Conservation (phyloP, 2,797 vertebrate species). For the Anisognathus igniventris region DNA sequence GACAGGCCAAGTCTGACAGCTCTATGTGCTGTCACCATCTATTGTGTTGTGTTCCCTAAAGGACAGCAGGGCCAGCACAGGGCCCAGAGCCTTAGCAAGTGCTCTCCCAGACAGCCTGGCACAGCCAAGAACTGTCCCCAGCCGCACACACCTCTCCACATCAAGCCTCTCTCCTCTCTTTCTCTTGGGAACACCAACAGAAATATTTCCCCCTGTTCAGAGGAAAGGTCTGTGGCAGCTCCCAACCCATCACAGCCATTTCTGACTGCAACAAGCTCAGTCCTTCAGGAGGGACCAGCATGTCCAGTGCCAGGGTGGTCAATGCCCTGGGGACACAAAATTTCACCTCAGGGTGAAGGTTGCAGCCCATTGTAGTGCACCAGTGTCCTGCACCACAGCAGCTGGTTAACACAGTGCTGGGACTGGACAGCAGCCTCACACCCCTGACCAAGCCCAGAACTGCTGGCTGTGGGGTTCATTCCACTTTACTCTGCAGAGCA, state of each 20-base stretch:
- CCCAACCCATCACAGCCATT: not conserved
- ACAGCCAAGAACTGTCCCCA: not conserved
- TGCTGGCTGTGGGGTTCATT: not conserved
- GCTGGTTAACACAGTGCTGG: not conserved
- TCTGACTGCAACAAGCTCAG: not conserved
- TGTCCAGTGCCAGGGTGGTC: not conserved
- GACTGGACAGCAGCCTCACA: not conserved
- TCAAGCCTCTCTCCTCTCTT: not conserved
- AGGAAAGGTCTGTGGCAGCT: not conserved
- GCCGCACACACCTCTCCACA: accelerated
- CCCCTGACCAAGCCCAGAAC: not conserved
- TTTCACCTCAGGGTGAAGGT: accelerated
- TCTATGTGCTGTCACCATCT: not conserved
- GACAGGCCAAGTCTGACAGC: not conserved
- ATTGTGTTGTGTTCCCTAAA: not conserved
- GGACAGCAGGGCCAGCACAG: accelerated
- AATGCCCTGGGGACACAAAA: accelerated
- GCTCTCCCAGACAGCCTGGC: not conserved
- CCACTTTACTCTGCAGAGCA: not conserved
- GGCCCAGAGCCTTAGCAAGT: accelerated
- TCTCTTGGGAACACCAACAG: not conserved
- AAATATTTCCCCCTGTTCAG: not conserved
- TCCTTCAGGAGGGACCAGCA: not conserved
- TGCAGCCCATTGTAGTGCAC: not conserved
- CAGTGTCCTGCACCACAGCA: not conserved